Conservation (phyloP, 2,888 invertebrate species). For the Octonoba sinensis region DNA sequence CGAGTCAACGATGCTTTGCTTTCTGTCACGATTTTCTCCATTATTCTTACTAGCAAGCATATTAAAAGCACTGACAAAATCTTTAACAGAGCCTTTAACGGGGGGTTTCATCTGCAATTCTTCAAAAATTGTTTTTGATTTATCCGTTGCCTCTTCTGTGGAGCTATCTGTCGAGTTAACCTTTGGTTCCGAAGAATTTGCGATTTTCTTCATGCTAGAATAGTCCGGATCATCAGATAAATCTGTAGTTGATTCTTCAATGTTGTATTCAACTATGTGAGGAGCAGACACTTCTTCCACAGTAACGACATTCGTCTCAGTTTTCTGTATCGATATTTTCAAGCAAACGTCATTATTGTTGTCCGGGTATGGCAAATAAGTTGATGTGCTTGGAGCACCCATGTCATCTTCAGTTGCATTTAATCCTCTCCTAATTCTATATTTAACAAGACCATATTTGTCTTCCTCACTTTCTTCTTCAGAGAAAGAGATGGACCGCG, state of each 20-base stretch:
- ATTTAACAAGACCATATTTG: conserved; percentile 44
- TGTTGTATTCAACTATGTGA: conserved; percentile 32
- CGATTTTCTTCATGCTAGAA: conserved; percentile 20
- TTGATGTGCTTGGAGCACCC: conserved; percentile 17
- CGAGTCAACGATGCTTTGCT: background rate
- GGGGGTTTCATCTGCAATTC: conserved; percentile 48
- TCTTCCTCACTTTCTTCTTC: conserved; percentile 44
- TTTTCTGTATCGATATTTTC: conserved; percentile 58
- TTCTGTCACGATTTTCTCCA: background rate
- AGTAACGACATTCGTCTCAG: conserved; percentile 57
- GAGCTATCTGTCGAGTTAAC: conserved; percentile 25
- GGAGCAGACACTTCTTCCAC: conserved; percentile 50
- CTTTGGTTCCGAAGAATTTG: conserved; percentile 20
- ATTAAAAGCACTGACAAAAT: conserved; percentile 55
- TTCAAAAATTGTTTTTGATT: conserved; percentile 52
- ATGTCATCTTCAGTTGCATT: conserved; percentile 5
- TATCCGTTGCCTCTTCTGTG: conserved; percentile 27
- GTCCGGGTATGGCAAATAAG: conserved; percentile 35
- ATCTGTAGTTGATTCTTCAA: conserved; percentile 53
- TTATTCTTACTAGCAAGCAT: conserved; percentile 41
- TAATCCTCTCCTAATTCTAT: conserved; percentile 15
- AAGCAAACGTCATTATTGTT: conserved; percentile 47
- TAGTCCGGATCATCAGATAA: conserved; percentile 29
- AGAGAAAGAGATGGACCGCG: conserved; percentile 39
- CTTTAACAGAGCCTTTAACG: conserved; percentile 49